Conservation (phyloP, 2,888 invertebrate species). For the Alsophila aescularia region DNA sequence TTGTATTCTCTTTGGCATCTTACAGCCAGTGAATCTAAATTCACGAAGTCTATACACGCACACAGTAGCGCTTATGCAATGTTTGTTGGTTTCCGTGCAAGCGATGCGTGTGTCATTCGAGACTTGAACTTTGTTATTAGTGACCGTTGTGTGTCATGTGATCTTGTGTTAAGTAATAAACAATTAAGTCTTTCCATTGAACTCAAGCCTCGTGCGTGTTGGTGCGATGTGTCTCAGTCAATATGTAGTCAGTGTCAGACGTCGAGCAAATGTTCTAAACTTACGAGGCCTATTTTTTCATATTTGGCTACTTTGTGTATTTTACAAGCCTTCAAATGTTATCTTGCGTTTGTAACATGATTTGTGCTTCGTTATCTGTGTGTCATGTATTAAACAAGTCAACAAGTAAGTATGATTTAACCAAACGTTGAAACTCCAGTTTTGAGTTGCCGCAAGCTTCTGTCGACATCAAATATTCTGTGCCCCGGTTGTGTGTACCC, state of each 20-base stretch:
- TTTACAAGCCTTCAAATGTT: not conserved
- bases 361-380: not conserved
- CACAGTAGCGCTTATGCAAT: not conserved
- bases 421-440: conserved; percentile 1
- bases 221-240: too few species aligned
- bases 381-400: conserved; percentile 2
- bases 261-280: too few species aligned
- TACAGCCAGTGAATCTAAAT: conserved; percentile 3
- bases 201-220: too few species aligned
- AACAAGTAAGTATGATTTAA: not conserved
- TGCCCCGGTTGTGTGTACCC: conserved; percentile 31
- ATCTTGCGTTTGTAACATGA: not conserved
- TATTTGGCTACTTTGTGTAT: not conserved
- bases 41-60: not conserved
- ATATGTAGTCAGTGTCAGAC: too few species aligned
- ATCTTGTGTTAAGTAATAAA: too few species aligned
- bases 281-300: too few species aligned
- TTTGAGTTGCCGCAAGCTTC: not conserved
- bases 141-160: too few species aligned
- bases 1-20: not conserved
- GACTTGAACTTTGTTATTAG: too few species aligned
- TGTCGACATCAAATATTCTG: conserved; percentile 23
- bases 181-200: too few species aligned
- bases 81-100: not conserved
- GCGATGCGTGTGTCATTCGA: not conserved